Evolutionary conservation across 2,888 invertebrate genomes (phyloP), one percentile per base, ranked within the genome.

Genomic region (Andrena marginata): DNA sequence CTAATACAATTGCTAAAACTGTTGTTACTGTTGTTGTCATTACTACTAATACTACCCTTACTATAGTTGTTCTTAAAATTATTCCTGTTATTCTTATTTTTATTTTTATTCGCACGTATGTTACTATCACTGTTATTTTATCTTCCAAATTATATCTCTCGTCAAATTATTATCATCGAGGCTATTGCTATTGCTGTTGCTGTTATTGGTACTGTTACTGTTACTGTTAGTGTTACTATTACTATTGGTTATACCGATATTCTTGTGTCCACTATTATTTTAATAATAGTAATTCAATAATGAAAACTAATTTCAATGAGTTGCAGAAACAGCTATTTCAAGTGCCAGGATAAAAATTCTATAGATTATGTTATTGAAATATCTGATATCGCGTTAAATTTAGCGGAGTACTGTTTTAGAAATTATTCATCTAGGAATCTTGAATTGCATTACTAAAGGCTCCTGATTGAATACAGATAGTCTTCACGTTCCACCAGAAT

Each of bases 251-350:
- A 8, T 42, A 26, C 2, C 8, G 35, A 8, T 48, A 56, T 26
- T 26, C 20, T 33, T 29, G 48, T 26, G 33, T 35, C 13, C 7
- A 60, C 2, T 13, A 71, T 77, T n/a, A 69, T 42, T 35, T 33
- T 65, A 31, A 31, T 82, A 72, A 56, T 81, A 69, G 54, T 60
- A 63, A 71, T 71, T 65, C 54, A 69, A 26, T 60, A 31, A 42
- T 4, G 42, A 51, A 20, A 75, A 71, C 68, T 71, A 82, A 67
- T 75, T 82, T 82, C 73, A 70, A 74, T 70, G 80, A 70, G 64
- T 74, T 62, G 56, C 60, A 72, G 80, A 73, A 73, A 64, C 73
- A 80, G 81, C 81, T 75, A 70, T 20, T 80, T 70, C 62, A 65
- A 70, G 74, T 65, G 54, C 54, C 73, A 73, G 16, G 59, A 67